These are phyloP conservation scores for Agonopterix subpropinquella DNA, from an alignment of 2,888 invertebrate genomes.

Conservation along the genomic window DNA sequence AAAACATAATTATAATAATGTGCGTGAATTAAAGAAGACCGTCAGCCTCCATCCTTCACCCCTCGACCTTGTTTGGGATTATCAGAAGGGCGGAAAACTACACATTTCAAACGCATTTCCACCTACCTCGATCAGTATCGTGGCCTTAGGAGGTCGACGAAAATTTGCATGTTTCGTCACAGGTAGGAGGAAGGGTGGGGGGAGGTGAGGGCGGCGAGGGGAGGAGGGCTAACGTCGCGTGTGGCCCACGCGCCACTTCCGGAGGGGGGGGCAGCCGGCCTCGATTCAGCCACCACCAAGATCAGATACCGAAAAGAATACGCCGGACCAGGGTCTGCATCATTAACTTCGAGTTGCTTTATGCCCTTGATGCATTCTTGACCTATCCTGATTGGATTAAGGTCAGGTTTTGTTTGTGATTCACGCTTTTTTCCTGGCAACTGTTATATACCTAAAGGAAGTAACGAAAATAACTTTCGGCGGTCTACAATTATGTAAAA, in stretches of 20 bases:
- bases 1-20: no score
- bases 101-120: slow-evolving; percentile 46
- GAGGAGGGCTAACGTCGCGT: slow-evolving; percentile 25
- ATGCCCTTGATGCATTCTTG: slow-evolving; percentile 10
- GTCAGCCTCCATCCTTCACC: slow-evolving; percentile 13
- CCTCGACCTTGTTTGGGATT: slow-evolving; percentile 38
- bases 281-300: slow-evolving; percentile 38
- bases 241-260: slow-evolving; percentile 56
- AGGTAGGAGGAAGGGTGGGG: slow-evolving; percentile 17
- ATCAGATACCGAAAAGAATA: slow-evolving; percentile 43
- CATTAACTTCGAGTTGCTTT: background rate
- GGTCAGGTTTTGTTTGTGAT: no score
- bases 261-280: slow-evolving; percentile 35
- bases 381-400: slow-evolving; percentile 5
- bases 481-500: no score
- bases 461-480: no score
- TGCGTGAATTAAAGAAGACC: background rate
- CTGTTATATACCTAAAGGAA: no score
- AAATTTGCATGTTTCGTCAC: slow-evolving; percentile 66
- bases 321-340: slow-evolving; percentile 15
- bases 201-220: slow-evolving; percentile 6
- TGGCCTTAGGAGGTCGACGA: slow-evolving; percentile 40
- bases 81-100: slow-evolving; percentile 20
- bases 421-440: no score
- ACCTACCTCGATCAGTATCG: slow-evolving; percentile 36